phyloP scores from a whole-genome alignment of 1,140 invertebrate species.

The Cydia pomonella region DNA sequence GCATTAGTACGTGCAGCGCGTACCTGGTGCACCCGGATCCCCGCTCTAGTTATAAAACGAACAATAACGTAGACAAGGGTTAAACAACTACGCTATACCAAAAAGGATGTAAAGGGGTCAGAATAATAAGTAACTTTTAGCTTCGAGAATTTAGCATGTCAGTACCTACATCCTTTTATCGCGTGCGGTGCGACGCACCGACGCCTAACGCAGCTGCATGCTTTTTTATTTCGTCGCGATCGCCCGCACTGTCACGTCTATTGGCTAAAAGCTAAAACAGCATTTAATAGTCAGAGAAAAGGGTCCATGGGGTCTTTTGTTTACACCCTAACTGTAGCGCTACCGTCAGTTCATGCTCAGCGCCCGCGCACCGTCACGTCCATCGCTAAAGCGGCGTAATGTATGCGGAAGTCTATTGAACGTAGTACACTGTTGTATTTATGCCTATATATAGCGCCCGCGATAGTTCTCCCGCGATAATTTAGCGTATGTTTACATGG shows the following conservation, averaged over 20 bases:
- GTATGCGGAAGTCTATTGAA: constrained; percentile 11
- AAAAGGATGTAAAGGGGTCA: background rate
- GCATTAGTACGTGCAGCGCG: background rate
- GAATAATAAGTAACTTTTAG: background rate
- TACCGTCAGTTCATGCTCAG: constrained; percentile 4
- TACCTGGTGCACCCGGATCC: constrained; percentile 9
- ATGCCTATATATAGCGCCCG: background rate
- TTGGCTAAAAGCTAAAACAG: background rate
- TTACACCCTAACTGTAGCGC: background rate
- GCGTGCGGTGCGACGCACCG: constrained; percentile 5
- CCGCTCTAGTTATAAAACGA: background rate
- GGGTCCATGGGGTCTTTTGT: background rate
- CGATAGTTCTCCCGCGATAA: background rate
- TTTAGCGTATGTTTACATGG: background rate
- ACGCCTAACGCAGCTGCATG: constrained; percentile 15
- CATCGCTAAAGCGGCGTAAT: constrained; percentile 5
- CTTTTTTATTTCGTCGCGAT: constrained; percentile 2
- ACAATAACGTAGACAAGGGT: constrained; percentile 19
- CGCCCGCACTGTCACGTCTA: background rate
- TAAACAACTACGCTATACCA: background rate
- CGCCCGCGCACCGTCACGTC: constrained; percentile 9
- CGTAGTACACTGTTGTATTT: background rate
- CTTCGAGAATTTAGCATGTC: background rate
- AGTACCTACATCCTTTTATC: constrained; percentile 18
- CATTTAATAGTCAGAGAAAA: background rate